Conservation (phyloP, 2,113 vertebrate species). For the Calidris pugnax region DNA sequence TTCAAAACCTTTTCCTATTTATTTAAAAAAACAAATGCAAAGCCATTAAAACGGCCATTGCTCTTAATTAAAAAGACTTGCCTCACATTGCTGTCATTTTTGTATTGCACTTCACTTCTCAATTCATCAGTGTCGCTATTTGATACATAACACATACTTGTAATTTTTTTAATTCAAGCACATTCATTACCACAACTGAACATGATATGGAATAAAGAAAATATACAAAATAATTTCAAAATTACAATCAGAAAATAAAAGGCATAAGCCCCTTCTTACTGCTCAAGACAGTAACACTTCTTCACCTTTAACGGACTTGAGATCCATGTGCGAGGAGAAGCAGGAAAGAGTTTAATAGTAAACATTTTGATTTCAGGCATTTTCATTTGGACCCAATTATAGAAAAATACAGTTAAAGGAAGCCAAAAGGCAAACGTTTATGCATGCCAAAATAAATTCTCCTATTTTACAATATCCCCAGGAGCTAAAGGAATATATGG, state of each 20-base stretch:
- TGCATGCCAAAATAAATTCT: neutral
- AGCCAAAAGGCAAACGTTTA: neutral
- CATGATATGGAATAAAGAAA: accelerated
- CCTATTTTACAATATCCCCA: neutral
- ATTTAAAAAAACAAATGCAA: neutral
- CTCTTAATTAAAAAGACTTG: neutral
- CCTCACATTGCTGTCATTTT: neutral
- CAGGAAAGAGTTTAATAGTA: neutral
- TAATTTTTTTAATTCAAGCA: neutral
- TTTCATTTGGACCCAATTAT: neutral
- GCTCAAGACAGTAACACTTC: neutral
- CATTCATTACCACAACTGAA: neutral
- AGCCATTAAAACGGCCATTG: neutral
- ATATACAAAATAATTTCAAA: neutral
- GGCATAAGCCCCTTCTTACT: neutral
- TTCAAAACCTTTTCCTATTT: neutral
- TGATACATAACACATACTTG: neutral
- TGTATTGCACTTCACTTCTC: neutral
- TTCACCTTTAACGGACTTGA: neutral
- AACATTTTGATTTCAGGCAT: neutral
- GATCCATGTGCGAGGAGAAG: neutral
- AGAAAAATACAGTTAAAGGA: neutral
- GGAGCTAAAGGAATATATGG: neutral
- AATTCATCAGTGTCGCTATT: neutral
- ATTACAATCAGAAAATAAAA: neutral